Evolutionary conservation across 1,140 invertebrate species (phyloP), one percentile per base, ranked within the genome.

Genomic region (Amyelois transitella): DNA sequence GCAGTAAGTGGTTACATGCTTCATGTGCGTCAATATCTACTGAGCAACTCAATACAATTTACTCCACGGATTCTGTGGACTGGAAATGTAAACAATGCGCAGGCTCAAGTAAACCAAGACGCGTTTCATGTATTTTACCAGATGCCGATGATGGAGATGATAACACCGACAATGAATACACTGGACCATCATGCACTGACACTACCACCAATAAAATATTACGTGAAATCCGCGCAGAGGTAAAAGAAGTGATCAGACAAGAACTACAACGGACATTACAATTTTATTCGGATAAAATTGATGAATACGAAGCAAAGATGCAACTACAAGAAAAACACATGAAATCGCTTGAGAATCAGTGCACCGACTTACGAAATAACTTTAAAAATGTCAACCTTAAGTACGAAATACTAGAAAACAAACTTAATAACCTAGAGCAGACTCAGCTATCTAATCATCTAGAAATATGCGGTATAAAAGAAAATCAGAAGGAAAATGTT

Each of bases 231-330:
- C 55, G 61, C 10, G 48, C 17, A 14, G 51, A 63, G 21, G 50
- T 63, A 19, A 43, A 14, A 43, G 43, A 58, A 20, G 32, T 54
- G 5, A 51, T 63, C 17, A 18, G 28, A 21, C 19, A 53, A 28
- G 61, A 63, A 19, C 14, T 63, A 21, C 61, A 63, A 49, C 18
- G 20, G 17, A 44, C 51, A 2, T 20, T 62, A n/a, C 17, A 54
- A 58, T 62, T 54, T 48, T 58, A 51, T 28, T 58, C 55, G 10
- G 60, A 62, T 38, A 62, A 58, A 51, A 62, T 62, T 25, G 60
- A 62, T 47, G 55, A 62, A 21, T 62, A 57, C 32, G 52, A 62
- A 18, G 48, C 17, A 8, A 49, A 55, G 22, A 38, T 58, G 24
- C 18, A 51, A 14, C 18, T 54, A 28, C 58, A 58, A 28, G 49